These are phyloP conservation scores for Vanessa tameamea DNA, from an alignment of 1,140 invertebrate genomes.

Conservation along the genomic window DNA sequence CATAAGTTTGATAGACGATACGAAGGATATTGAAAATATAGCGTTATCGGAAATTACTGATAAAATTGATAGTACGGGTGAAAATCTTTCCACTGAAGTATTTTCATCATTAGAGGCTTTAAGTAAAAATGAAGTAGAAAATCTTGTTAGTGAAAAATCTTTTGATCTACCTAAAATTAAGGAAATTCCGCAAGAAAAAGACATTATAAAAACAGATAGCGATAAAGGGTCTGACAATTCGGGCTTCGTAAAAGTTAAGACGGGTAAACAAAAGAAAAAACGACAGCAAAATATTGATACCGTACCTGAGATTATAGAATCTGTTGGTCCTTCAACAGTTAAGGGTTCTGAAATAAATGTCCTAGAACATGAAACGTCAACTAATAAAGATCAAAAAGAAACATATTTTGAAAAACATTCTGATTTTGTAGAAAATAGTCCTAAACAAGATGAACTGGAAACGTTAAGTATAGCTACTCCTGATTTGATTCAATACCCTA, in stretches of 20 bases:
- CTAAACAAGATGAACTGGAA: slow-evolving; percentile 46
- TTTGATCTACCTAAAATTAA: neutral
- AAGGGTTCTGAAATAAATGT: neutral
- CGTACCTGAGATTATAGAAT: neutral
- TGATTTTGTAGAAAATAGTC: slow-evolving; percentile 29
- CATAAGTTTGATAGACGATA: neutral
- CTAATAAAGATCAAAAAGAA: slow-evolving; percentile 5
- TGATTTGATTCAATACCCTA: slow-evolving; percentile 62
- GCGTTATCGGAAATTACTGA: neutral
- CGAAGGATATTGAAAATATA: neutral
- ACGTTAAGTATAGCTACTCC: slow-evolving; percentile 51
- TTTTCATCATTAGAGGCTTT: neutral
- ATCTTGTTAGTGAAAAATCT: neutral
- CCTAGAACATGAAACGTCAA: neutral
- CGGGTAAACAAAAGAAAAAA: slow-evolving; percentile 27
- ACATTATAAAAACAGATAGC: neutral
- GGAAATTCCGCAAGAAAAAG: neutral
- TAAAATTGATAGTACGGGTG: neutral
- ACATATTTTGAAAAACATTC: slow-evolving; percentile 1
- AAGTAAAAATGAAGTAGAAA: neutral
- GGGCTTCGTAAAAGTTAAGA: slow-evolving; percentile 19
- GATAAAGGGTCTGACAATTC: slow-evolving; percentile 9
- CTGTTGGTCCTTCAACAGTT: neutral
- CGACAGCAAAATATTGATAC: neutral
- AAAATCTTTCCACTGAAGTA: neutral